These are phyloP conservation scores for Venturia canescens DNA, from an alignment of 1,140 invertebrate genomes.

Conservation along the genomic window DNA sequence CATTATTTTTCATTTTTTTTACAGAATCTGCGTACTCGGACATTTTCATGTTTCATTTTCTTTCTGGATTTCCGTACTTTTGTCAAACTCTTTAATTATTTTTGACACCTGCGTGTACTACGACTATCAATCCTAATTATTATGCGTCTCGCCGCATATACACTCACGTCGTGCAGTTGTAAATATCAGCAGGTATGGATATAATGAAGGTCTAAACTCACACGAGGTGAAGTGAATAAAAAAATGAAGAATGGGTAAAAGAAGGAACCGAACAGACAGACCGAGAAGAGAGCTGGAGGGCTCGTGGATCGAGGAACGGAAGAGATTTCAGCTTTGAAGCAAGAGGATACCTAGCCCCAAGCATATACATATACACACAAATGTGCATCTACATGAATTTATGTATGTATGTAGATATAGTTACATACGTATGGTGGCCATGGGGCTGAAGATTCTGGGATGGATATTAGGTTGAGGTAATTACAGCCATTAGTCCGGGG, in stretches of 20 bases:
- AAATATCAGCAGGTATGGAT: not conserved
- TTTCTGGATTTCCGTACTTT: not conserved
- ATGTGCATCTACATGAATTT: too few relatives aligned
- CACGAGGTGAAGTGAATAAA: not conserved
- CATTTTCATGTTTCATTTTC: not conserved
- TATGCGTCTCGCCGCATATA: not conserved
- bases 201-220: conserved; percentile 13
- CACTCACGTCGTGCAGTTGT: not conserved
- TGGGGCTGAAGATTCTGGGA: conserved; percentile 61
- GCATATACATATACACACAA: not conserved
- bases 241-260: not conserved
- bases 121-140: not conserved
- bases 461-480: conserved; percentile 70
- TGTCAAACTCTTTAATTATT: too few relatives aligned
- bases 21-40: too few relatives aligned
- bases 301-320: not conserved
- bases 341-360: not conserved
- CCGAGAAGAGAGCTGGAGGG: not conserved
- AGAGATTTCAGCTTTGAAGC: conserved; percentile 8
- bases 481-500: conserved; percentile 71
- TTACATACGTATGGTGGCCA: conserved; percentile 41
- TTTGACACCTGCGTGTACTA: not conserved
- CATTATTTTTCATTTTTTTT: too few relatives aligned
- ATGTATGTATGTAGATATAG: conserved; percentile 13
- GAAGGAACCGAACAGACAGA: not conserved